phyloP scores from a whole-genome alignment of 2,113 vertebrate species.

The Seriola rivoliana region DNA sequence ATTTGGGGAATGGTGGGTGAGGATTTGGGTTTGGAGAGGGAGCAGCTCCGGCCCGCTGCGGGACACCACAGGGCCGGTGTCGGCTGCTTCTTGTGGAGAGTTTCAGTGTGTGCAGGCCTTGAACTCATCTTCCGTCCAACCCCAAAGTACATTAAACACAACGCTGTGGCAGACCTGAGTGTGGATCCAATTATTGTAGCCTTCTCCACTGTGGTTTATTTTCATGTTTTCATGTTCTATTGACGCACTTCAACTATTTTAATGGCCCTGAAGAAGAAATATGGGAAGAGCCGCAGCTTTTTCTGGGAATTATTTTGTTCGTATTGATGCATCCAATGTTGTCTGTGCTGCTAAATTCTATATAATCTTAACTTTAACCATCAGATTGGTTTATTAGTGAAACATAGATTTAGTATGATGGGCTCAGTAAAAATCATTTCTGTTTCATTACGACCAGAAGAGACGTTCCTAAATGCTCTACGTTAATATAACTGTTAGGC shows the following conservation, averaged over 20 bases:
- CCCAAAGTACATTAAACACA: constrained; percentile 19
- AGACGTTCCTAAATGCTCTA: no score
- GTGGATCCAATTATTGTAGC: constrained; percentile 58
- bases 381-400: not conserved
- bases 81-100: constrained; percentile 38
- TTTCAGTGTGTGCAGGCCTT: constrained; percentile 1
- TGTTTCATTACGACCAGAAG: no score
- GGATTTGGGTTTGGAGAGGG: constrained; percentile 30
- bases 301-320: not conserved
- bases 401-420: not conserved
- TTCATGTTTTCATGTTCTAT: constrained; percentile 1
- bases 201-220: constrained; percentile 20
- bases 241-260: not conserved
- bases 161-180: constrained; percentile 31
- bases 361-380: not conserved
- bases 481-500: not conserved
- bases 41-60: constrained; percentile 44
- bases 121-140: constrained; percentile 35
- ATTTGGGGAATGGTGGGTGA: constrained; percentile 7
- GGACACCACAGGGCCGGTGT: constrained; percentile 58
- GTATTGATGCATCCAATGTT: not conserved
- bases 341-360: not conserved
- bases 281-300: not conserved
- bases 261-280: not conserved
- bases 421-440: not conserved